Evolutionary conservation across 2,797 vertebrate genomes (phyloP).

Genomic region (Peromyscus attwateri): DNA sequence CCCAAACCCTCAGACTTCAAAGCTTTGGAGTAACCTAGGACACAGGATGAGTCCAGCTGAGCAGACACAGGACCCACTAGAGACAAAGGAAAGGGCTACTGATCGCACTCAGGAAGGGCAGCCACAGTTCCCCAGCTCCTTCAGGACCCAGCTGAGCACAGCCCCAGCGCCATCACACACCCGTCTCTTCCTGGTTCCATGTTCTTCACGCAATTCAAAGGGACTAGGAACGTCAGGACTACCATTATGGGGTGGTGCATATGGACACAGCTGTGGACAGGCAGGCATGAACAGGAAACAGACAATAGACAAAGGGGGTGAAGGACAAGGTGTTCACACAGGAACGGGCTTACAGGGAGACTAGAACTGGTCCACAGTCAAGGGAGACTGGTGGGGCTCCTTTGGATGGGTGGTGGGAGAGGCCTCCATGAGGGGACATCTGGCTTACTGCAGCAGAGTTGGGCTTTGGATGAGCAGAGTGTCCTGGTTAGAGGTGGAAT

Average conservation of each 20-base stretch:
- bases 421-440: neutral
- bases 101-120: too few relatives aligned
- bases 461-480: rapidly evolving
- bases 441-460: neutral
- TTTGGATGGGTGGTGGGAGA: neutral
- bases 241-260: neutral
- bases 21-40: neutral
- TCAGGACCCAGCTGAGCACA: neutral
- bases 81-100: neutral
- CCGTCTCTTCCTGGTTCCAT: neutral
- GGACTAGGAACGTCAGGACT: rapidly evolving
- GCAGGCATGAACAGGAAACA: too few relatives aligned
- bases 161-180: neutral
- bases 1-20: neutral
- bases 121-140: too few relatives aligned
- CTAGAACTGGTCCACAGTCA: rapidly evolving
- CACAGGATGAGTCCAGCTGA: neutral
- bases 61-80: neutral
- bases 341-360: neutral
- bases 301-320: neutral
- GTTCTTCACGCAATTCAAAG: neutral
- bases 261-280: neutral
- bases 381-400: rapidly evolving
- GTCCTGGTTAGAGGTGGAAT: neutral
- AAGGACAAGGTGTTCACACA: neutral